Percentiles rank a stretch among this genome's conserved stretches.
Evolutionary conservation across 2,797 vertebrate genomes (phyloP).

Genomic region (Salarias fasciatus): DNA sequence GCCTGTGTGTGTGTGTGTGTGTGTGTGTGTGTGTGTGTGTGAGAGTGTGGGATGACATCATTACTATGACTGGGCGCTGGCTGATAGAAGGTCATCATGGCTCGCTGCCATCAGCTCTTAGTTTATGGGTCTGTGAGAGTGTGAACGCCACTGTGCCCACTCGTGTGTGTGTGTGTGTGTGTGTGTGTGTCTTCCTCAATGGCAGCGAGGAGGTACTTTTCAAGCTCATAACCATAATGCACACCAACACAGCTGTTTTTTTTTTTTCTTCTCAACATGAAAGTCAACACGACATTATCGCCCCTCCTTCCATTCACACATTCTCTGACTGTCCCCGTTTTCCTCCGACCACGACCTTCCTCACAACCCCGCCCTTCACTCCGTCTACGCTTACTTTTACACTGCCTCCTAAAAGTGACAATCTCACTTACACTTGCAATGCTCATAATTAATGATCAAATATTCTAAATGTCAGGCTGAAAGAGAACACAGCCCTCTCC

Average conservation of each 20-base stretch:
- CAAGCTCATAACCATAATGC: slow-evolving; percentile 44
- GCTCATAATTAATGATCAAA: background rate
- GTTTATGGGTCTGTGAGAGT: slow-evolving; percentile 27
- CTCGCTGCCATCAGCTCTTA: slow-evolving; percentile 46
- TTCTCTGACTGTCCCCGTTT: background rate
- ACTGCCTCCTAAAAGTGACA: background rate
- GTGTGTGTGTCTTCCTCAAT: slow-evolving; percentile 13
- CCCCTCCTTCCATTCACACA: slow-evolving; percentile 2
- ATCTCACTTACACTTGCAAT: background rate
- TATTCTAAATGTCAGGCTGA: slow-evolving; percentile 2
- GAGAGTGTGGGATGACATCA: slow-evolving; percentile 65
- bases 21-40: background rate
- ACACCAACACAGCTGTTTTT: slow-evolving; percentile 37
- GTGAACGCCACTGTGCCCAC: slow-evolving; percentile 13
- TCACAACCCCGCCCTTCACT: no score
- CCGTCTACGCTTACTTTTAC: background rate
- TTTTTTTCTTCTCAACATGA: slow-evolving; percentile 19
- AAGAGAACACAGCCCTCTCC: slow-evolving; percentile 3
- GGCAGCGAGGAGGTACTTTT: slow-evolving; percentile 32
- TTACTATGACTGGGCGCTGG: slow-evolving; percentile 62
- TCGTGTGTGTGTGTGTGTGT: slow-evolving; percentile 21
- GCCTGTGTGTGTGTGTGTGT: background rate
- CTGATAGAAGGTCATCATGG: slow-evolving; percentile 55
- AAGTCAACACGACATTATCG: slow-evolving; percentile 8
- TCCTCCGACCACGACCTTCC: background rate